These are phyloP conservation scores for Lasioglossum zephyrum DNA, from an alignment of 2,888 invertebrate genomes.

Conservation along the genomic window DNA sequence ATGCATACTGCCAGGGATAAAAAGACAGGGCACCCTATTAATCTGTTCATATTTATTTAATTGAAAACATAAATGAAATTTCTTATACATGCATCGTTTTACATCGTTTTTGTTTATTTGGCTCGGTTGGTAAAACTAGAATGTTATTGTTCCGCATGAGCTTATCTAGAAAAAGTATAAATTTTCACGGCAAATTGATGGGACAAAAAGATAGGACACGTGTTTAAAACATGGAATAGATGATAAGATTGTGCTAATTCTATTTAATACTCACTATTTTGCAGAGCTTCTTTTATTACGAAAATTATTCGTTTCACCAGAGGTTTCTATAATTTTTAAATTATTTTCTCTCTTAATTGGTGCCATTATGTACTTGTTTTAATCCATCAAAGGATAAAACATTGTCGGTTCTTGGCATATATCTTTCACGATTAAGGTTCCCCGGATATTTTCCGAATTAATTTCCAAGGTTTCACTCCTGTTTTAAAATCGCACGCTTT, in stretches of 20 bases:
- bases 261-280: too few species aligned
- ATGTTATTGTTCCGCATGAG: background rate
- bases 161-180: background rate
- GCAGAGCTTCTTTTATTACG: background rate
- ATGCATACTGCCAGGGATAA: background rate
- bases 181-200: background rate
- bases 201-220: background rate
- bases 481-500: background rate
- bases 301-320: background rate
- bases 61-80: background rate
- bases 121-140: background rate
- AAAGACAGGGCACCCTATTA: background rate
- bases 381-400: background rate
- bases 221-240: background rate
- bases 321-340: background rate
- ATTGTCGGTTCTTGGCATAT: background rate
- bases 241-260: background rate
- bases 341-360: background rate
- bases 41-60: background rate
- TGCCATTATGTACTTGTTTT: background rate
- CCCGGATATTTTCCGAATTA: background rate
- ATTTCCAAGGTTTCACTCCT: background rate
- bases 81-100: background rate
- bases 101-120: background rate
- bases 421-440: background rate